These are phyloP conservation scores for Apis cerana DNA, from an alignment of 1,140 invertebrate genomes.

Conservation along the genomic window DNA sequence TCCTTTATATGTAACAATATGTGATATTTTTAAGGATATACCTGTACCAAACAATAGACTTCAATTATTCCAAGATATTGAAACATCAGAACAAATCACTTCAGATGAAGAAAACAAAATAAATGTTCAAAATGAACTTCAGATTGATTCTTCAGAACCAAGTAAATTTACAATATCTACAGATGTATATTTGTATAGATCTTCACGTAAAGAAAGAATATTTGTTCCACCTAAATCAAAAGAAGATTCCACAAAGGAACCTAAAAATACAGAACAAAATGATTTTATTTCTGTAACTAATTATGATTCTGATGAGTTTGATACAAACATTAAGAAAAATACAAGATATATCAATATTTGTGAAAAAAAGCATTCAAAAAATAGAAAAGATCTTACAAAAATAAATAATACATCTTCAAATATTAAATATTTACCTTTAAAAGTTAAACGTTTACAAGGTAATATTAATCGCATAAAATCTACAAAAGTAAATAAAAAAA, in stretches of 20 bases:
- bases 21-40: conserved; percentile 52
- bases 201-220: conserved; percentile 62
- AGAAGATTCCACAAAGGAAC: conserved; percentile 38
- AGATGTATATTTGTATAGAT: conserved; percentile 70
- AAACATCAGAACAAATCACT: not conserved
- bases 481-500: conserved; percentile 72
- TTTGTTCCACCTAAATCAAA: conserved; percentile 64
- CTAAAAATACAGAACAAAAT: not conserved
- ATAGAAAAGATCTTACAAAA: conserved; percentile 28
- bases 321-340: conserved; percentile 14
- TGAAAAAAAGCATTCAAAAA: conserved; percentile 1
- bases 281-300: conserved; percentile 15
- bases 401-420: conserved; percentile 23
- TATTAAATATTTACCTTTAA: conserved; percentile 71
- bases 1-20: conserved; percentile 59
- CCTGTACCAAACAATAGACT: conserved; percentile 29
- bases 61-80: conserved; percentile 29
- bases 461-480: conserved; percentile 73
- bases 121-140: conserved; percentile 1
- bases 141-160: conserved; percentile 12
- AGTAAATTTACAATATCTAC: conserved; percentile 49
- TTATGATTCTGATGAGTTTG: not conserved
- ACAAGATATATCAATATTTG: conserved; percentile 8
- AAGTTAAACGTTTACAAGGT: conserved; percentile 74
- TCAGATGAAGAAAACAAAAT: conserved; percentile 15